phyloP scores from a whole-genome alignment of 1,140 invertebrate genomes.

The Trichogramma pretiosum region DNA sequence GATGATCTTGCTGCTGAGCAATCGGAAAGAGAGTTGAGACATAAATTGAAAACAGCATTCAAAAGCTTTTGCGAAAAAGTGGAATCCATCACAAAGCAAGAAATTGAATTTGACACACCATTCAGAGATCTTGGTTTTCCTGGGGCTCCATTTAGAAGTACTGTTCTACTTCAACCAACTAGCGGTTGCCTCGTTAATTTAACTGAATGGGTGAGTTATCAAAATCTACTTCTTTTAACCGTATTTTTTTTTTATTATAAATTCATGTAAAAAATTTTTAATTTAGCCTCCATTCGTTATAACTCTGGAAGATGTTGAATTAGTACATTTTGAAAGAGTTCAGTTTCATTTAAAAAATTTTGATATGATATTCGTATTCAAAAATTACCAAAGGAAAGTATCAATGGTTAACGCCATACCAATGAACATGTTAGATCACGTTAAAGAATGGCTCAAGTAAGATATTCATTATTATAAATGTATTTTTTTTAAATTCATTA shows the following conservation, averaged over 20 bases:
- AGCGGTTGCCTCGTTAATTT: conserved; percentile 94
- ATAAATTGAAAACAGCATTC: conserved; percentile 95
- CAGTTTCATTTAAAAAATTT: conserved; percentile 99
- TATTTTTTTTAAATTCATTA: neutral
- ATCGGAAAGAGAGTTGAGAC: conserved; percentile 90
- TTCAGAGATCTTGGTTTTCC: conserved; percentile 96
- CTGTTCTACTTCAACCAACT: conserved; percentile 93
- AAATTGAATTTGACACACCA: conserved; percentile 97
- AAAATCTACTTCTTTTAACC: neutral
- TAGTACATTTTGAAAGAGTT: conserved; percentile 98
- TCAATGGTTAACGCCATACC: conserved; percentile 97
- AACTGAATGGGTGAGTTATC: conserved; percentile 78
- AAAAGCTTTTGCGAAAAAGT: conserved; percentile 98
- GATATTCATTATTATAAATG: conserved; percentile 21
- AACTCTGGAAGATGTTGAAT: conserved; percentile 91
- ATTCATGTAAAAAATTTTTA: neutral
- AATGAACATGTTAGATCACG: conserved; percentile 97
- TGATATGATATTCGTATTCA: conserved; percentile 99
- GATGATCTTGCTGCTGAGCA: conserved; percentile 98
- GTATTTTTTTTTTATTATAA: neutral
- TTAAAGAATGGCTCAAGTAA: conserved; percentile 98
- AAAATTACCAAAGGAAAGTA: conserved; percentile 91
- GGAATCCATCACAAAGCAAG: conserved; percentile 89
- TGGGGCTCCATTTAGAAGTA: conserved; percentile 94
- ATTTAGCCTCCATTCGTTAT: conserved; percentile 93